Percentiles rank a stretch among this genome's conserved stretches.
These are phyloP conservation scores for Epinephelus fuscoguttatus DNA, from an alignment of 2,113 vertebrate species.

Conservation along the genomic window DNA sequence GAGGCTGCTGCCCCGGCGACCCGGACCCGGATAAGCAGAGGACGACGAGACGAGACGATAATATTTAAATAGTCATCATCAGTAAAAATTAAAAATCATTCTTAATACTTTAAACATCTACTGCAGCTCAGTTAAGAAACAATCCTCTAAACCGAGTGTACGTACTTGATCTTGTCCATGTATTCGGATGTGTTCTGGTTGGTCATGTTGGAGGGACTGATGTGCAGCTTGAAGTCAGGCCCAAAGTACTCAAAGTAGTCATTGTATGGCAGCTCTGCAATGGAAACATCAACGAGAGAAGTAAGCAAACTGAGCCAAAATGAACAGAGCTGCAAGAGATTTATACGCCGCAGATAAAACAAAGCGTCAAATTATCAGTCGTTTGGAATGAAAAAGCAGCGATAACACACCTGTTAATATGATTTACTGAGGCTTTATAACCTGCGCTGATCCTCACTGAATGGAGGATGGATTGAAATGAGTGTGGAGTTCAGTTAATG, in stretches of 20 bases:
- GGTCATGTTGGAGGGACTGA: slow-evolving; percentile 98
- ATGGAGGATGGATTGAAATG: slow-evolving; percentile 22
- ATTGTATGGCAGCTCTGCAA: slow-evolving; percentile 91
- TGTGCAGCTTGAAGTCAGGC: slow-evolving; percentile 97
- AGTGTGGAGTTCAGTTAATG: slow-evolving; percentile 43
- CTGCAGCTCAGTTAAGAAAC: neutral
- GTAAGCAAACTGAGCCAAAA: neutral
- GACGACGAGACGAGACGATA: too few species aligned
- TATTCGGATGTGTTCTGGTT: slow-evolving; percentile 98
- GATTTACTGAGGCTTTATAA: slow-evolving; percentile 44
- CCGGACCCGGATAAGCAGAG: too few species aligned
- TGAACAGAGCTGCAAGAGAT: slow-evolving; percentile 4
- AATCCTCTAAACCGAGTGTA: neutral
- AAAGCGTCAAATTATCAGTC: slow-evolving; percentile 9
- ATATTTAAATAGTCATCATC: neutral
- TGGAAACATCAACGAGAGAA: neutral
- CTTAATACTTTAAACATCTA: neutral
- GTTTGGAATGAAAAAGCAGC: slow-evolving; percentile 14
- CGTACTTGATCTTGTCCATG: slow-evolving; percentile 93
- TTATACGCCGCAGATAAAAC: neutral
- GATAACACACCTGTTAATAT: slow-evolving; percentile 29
- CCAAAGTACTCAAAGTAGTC: slow-evolving; percentile 99
- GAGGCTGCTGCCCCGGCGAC: too few species aligned
- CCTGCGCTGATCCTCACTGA: slow-evolving; percentile 5
- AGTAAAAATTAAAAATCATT: neutral